phyloP scores from a whole-genome alignment of 2,888 invertebrate genomes.

The Beris chalybata region DNA sequence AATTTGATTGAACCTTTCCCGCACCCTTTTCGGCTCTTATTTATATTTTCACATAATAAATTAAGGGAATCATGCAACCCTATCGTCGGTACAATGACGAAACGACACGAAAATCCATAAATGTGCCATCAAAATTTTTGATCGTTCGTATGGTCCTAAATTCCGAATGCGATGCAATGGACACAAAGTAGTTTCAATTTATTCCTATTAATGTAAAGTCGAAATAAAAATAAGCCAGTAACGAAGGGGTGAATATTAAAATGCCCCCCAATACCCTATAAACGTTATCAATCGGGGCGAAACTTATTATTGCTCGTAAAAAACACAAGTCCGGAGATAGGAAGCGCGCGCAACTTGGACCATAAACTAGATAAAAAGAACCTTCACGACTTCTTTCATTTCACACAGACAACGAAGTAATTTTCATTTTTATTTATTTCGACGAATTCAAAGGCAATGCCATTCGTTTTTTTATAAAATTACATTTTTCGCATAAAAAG shows the following conservation, averaged over 20 bases:
- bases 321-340: slow-evolving; percentile 20
- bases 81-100: slow-evolving; percentile 18
- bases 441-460: slow-evolving; percentile 4
- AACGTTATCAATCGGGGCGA: slow-evolving; percentile 26
- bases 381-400: not conserved
- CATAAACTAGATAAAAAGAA: slow-evolving; percentile 19
- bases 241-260: slow-evolving; percentile 29
- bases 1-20: slow-evolving; percentile 27
- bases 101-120: slow-evolving; percentile 25
- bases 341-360: slow-evolving; percentile 28
- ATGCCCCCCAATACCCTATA: slow-evolving; percentile 13
- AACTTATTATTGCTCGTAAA: slow-evolving; percentile 21
- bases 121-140: slow-evolving; percentile 24
- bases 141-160: slow-evolving; percentile 7
- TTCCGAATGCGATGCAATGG: no score
- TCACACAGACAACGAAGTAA: no score
- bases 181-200: not conserved
- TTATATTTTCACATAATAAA: slow-evolving; percentile 32
- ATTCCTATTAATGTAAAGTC: slow-evolving; percentile 5
- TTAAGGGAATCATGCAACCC: slow-evolving; percentile 30
- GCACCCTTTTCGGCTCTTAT: slow-evolving; percentile 12
- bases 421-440: no score
- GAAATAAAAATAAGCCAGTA: slow-evolving; percentile 3
- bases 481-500: slow-evolving; percentile 28
- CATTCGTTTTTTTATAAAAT: slow-evolving; percentile 13